phyloP scores from a whole-genome alignment of 2,797 vertebrate species.

The Dryobates pubescens region DNA sequence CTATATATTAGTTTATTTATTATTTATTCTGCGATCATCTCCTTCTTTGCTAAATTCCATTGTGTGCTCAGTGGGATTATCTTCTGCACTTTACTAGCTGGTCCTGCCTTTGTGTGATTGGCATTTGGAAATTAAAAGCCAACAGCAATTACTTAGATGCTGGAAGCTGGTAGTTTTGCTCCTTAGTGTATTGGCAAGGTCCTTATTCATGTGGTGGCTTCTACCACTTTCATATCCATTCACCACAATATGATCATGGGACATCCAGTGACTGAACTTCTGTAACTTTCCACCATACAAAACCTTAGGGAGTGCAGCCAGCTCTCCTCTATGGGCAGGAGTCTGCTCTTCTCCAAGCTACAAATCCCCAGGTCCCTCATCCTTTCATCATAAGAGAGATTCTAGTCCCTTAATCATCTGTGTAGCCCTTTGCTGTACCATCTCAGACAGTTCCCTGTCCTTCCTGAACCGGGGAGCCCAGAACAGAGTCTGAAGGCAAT shows the following conservation, averaged over 20 bases:
- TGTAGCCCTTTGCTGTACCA: too few relatives aligned
- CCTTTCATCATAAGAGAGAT: too few relatives aligned
- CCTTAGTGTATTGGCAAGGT: not conserved
- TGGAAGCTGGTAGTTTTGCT: not conserved
- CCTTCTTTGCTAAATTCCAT: not conserved
- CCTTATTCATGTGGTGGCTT: not conserved
- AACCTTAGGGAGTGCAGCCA: not conserved
- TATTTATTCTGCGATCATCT: not conserved
- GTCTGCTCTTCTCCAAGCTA: too few relatives aligned
- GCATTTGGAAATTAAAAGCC: not conserved
- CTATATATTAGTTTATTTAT: too few relatives aligned
- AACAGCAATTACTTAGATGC: not conserved
- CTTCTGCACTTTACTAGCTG: not conserved
- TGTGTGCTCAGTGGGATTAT: not conserved
- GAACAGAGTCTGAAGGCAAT: not conserved
- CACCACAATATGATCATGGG: not conserved
- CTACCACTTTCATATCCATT: not conserved
- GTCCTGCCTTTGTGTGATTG: not conserved
- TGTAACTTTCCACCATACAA: not conserved
- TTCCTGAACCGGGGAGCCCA: not conserved
- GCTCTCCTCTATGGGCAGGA: not conserved
- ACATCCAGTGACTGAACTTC: not conserved
- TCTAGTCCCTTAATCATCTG: too few relatives aligned
- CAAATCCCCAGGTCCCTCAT: too few relatives aligned
- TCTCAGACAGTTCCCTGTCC: too few relatives aligned